Conservation (phyloP, 30 jellyfish, hydroid and myxozoan species). For the Sanderia malayensis region DNA sequence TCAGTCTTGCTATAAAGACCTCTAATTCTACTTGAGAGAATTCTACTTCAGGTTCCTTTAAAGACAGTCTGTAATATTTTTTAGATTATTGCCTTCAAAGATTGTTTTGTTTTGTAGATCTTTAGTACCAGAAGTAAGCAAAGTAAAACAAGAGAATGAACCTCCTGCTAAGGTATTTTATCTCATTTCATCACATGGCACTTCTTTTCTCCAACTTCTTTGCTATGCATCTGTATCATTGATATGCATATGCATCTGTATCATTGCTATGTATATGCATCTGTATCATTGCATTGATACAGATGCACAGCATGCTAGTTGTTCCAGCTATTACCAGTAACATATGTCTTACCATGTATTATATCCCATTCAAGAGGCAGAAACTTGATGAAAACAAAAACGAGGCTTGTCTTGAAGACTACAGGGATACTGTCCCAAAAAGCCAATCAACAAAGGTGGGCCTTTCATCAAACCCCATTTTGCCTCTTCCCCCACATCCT, state of each 20-base stretch:
- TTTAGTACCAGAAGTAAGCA: conserved; percentile 9
- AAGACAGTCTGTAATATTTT: too few relatives aligned
- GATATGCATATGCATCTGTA: too few relatives aligned
- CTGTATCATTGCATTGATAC: too few relatives aligned
- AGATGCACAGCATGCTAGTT: too few relatives aligned
- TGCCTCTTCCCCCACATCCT: background rate
- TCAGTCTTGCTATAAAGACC: too few relatives aligned
- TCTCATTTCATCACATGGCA: background rate
- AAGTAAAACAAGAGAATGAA: background rate
- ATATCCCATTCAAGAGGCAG: conserved; percentile 80
- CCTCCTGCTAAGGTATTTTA: conserved; percentile 57
- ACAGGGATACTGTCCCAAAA: conserved; percentile 44
- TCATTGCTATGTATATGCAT: too few relatives aligned
- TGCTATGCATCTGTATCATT: too few relatives aligned
- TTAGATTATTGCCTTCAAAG: too few relatives aligned
- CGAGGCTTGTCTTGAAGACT: conserved; percentile 77
- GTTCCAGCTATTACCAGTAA: too few relatives aligned
- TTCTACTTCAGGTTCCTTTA: too few relatives aligned
- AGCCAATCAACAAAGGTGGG: background rate
- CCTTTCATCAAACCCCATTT: background rate
- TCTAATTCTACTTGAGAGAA: too few relatives aligned
- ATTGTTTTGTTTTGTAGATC: conserved; percentile 5
- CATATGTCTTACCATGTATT: too few relatives aligned
- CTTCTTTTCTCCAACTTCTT: background rate
- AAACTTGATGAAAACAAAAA: conserved; percentile 35